Evolutionary conservation across 2,888 invertebrate genomes (phyloP), one percentile per base, ranked within the genome.

Genomic region (Eristalinus aeneus): DNA sequence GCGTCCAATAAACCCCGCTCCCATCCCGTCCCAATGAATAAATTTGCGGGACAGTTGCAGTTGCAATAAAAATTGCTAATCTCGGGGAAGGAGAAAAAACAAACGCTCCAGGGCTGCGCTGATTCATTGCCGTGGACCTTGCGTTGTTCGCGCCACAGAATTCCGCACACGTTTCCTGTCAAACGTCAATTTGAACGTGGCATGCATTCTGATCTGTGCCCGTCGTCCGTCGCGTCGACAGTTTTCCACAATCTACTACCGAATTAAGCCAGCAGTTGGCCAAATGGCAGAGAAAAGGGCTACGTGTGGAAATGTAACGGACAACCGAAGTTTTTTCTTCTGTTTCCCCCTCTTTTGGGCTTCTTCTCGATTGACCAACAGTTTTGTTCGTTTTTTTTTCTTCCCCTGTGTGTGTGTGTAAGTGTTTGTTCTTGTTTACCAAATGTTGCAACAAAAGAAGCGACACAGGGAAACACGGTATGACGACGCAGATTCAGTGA

Each of bases 91-190:
- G 27, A 27, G 39, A n/a, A 39, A 39, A 46, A 46, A n/a, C n/a
- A n/a, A 46, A 46, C 5, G 16, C 16, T 16, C 46, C n/a, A 46
- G 8, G 16, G 16, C 16, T 16, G 2, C 46, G 16, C 46, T 46
- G 46, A 46, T 46, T 46, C 46, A 46, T 46, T 46, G 46, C 6
- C 46, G 71, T 46, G 16, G 46, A 46, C 16, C 46, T 46, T 8
- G 39, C n/a, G 39, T 39, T 12, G n/a, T 0, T 39, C 39, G 34
- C 23, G 34, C 23, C 54, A 58, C 56, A 60, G 56, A 34, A 84
- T 84, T 84, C 84, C 46, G 46, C 80, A 54, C 84, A 85, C 84
- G 84, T 80, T 80, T 85, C 76, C 84, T 80, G 80, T 85, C 73
- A 76, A 76, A 76, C 80, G 80, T 80, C 84, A 76, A 68, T 76